Conservation (phyloP, 2,113 vertebrate genomes). For the Penelope pileata region DNA sequence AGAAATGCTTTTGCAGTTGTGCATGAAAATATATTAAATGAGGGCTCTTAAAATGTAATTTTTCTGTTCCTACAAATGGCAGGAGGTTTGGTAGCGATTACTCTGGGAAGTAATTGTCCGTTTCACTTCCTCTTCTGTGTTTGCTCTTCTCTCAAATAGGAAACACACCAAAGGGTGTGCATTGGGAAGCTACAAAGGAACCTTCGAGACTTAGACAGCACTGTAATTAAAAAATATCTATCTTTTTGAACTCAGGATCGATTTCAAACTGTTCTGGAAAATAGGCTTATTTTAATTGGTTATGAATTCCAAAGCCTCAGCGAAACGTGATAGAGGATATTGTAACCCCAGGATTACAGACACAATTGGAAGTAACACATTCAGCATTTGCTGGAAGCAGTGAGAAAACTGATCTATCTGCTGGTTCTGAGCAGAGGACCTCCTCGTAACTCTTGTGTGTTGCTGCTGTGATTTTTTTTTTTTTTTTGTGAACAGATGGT, state of each 20-base stretch:
- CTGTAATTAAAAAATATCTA: background rate
- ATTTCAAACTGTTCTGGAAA: background rate
- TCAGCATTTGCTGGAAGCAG: constrained; percentile 32
- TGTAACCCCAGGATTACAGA: constrained; percentile 14
- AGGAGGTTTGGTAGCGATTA: background rate
- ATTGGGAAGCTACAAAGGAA: background rate
- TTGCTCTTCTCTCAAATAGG: background rate
- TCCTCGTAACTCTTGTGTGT: constrained; percentile 7
- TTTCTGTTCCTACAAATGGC: background rate
- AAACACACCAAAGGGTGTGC: background rate
- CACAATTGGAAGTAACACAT: constrained; percentile 42
- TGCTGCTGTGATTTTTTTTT: background rate
- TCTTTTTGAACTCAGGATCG: background rate
- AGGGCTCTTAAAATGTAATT: background rate
- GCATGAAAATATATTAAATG: background rate
- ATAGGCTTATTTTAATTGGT: constrained; percentile 18
- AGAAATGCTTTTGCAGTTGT: background rate
- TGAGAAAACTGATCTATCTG: constrained; percentile 48
- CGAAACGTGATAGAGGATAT: background rate
- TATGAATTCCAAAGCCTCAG: constrained; percentile 36
- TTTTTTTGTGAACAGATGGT: background rate
- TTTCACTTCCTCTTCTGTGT: constrained; percentile 23
- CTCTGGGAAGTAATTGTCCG: background rate
- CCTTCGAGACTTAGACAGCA: background rate
- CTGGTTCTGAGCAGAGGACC: constrained; percentile 24